phyloP scores from a whole-genome alignment of 2,113 vertebrate species.

The Oxyura jamaicensis region DNA sequence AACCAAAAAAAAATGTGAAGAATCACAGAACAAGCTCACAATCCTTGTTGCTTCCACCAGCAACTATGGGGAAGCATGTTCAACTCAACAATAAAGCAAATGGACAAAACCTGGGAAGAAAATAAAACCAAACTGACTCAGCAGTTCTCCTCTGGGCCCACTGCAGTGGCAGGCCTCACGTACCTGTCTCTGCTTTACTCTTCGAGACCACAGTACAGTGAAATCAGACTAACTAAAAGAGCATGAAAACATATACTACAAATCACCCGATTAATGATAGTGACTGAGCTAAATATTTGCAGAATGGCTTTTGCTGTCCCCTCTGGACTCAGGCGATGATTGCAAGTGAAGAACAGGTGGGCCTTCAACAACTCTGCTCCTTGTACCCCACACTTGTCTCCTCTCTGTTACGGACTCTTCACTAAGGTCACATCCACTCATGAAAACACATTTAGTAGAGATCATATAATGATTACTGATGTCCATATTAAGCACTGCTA shows the following conservation, averaged over 20 bases:
- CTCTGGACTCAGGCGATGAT: neutral
- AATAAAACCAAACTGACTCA: neutral
- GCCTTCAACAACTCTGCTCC: neutral
- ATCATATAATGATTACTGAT: neutral
- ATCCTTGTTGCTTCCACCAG: neutral
- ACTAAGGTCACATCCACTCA: neutral
- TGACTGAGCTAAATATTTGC: neutral
- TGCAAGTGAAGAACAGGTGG: neutral
- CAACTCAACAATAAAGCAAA: neutral
- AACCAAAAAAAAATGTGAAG: neutral
- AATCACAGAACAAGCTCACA: neutral
- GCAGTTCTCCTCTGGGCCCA: neutral
- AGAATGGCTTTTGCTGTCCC: neutral
- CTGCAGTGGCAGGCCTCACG: neutral
- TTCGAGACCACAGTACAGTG: neutral
- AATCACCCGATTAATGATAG: neutral
- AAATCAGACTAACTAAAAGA: neutral
- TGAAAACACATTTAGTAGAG: neutral
- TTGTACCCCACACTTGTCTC: neutral
- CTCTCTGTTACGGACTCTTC: neutral
- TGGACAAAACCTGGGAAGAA: neutral
- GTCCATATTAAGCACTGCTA: neutral
- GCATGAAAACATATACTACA: neutral
- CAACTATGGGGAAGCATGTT: neutral
- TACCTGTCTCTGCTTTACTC: neutral